These are phyloP conservation scores for Rhineura floridana DNA, from an alignment of 2,113 vertebrate genomes.

Conservation along the genomic window DNA sequence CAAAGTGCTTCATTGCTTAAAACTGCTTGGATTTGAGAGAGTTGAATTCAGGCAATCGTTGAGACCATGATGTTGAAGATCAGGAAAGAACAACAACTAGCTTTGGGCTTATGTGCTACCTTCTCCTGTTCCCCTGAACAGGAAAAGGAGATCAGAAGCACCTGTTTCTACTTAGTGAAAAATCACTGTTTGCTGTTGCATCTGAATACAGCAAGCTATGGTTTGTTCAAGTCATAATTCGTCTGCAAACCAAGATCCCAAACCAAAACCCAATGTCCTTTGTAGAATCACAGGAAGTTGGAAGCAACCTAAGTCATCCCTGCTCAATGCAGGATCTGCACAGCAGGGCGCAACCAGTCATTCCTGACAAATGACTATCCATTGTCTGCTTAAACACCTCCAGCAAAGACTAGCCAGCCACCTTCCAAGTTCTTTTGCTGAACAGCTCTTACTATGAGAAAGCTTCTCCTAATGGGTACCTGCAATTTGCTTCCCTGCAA, in stretches of 20 bases:
- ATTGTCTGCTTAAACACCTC: too few relatives aligned
- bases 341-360: too few relatives aligned
- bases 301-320: too few relatives aligned
- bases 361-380: too few relatives aligned
- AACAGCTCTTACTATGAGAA: too few relatives aligned
- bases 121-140: neutral
- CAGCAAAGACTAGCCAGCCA: too few relatives aligned
- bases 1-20: neutral
- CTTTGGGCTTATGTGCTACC: neutral
- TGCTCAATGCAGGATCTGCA: too few relatives aligned
- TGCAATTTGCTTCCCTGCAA: too few relatives aligned
- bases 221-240: neutral
- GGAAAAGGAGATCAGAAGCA: neutral
- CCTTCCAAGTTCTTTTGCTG: too few relatives aligned
- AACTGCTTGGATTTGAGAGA: neutral
- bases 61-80: neutral
- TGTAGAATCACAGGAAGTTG: too few relatives aligned
- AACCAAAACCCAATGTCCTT: too few relatives aligned
- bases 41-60: neutral
- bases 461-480: too few relatives aligned
- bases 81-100: neutral
- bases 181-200: neutral
- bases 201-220: neutral
- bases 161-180: neutral
- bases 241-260: neutral